Base-by-base conservation (phyloP, 2,888 invertebrate species). In the Drosophila algonquin region DNA sequence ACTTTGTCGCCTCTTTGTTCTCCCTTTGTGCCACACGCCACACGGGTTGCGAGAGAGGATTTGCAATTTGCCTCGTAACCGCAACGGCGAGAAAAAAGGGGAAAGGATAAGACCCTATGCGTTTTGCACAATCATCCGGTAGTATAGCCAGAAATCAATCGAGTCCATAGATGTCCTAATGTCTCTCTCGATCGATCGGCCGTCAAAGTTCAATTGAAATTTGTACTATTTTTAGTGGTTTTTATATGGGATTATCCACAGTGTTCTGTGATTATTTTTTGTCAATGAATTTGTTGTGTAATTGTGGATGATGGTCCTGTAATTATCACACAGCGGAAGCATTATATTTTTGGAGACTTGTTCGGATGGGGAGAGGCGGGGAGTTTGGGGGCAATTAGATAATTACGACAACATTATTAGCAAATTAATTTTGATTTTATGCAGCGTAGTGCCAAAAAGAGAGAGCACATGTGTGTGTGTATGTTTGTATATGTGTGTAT, bases 401-500 rank as follows among this genome's bases (percentile, higher is more conserved):
- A 77, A 77, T 77, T 77, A 75, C 76, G 60, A 71, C 77, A 75
- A 75, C 74, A 77, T 77, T 77, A 77, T 77, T 75, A 75, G 76
- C 75, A 77, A 77, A 77, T 77, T 77, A 77, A 76, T 72, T 75
- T 77, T 77, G 77, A 77, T 75, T 77, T 75, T 63, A 71, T 75
- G 76, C 69, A 48, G 48, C 55, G 44, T 21, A 48, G 40, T 71
- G 72, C 72, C 63, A 63, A 52, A 60, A 6, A 40, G 48, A 18
- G 24, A 59, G 18, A 52, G 47, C 21, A 32, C 32, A 32, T 32
- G 32, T 3, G 3, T 3, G 10, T 10, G 10, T 32, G 3, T 0
- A 10, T 32, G 3, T n/a, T n/a, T 32, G 10, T 32, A 14, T 6
- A 7, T n/a, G 3, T 14, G 12, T 14, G 6, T 40, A 7, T n/a